Evolutionary conservation across 2,113 vertebrate genomes (phyloP).

Genomic region (Panthera leo): DNA sequence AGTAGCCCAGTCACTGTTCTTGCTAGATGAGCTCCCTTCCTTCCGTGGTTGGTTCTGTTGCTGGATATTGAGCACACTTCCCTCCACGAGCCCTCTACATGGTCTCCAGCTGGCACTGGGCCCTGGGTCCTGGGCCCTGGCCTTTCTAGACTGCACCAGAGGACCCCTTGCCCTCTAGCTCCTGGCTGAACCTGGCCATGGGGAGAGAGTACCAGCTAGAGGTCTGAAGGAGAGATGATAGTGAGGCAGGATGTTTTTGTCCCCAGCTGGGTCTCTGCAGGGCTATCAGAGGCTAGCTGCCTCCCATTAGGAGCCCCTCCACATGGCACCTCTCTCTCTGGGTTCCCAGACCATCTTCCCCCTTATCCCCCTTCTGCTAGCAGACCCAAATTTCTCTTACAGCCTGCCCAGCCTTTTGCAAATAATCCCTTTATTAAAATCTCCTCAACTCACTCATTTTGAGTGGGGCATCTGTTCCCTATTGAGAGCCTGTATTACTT

Average conservation of each 20-base stretch:
- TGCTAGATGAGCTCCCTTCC: accelerated
- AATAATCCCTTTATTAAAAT: background rate
- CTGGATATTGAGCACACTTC: accelerated
- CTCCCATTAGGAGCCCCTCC: background rate
- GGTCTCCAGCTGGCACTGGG: background rate
- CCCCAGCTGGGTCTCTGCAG: background rate
- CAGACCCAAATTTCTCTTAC: background rate
- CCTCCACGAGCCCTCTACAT: background rate
- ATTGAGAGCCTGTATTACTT: background rate
- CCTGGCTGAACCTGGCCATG: background rate
- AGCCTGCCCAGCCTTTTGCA: background rate
- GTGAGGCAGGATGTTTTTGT: background rate
- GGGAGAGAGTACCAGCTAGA: background rate
- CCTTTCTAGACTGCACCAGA: background rate
- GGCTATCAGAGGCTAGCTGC: no score
- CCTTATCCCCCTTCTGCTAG: accelerated
- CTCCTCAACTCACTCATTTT: background rate
- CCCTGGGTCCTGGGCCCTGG: background rate
- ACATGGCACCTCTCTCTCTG: background rate
- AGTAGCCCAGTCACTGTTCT: no score
- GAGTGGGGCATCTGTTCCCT: background rate
- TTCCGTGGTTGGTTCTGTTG: accelerated
- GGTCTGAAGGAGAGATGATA: background rate
- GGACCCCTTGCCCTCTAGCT: background rate
- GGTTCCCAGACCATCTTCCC: background rate